A percentile compares a stretch with the other conserved stretches of the same genome.
These are phyloP conservation scores for Egretta garzetta DNA, from an alignment of 2,113 vertebrate species.

Conservation along the genomic window DNA sequence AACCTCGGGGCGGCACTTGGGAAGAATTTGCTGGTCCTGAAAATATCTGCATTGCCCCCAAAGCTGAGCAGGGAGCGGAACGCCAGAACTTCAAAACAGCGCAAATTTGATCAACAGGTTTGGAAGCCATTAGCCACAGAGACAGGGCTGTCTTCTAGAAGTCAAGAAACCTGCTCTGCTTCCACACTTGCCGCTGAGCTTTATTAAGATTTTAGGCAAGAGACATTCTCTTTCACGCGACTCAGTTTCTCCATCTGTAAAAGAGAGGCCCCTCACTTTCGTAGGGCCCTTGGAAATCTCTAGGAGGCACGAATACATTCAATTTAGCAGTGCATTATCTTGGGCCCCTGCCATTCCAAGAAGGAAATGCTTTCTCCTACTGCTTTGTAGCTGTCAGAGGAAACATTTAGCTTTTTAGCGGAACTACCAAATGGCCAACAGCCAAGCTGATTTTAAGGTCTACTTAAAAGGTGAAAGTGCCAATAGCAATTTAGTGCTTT, in stretches of 20 bases:
- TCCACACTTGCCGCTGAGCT: not conserved
- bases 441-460: not conserved
- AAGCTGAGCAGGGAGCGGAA: not conserved
- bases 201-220: not conserved
- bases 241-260: not conserved
- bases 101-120: not conserved
- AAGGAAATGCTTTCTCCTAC: not conserved
- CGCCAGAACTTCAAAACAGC: not conserved
- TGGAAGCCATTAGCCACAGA: not conserved
- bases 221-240: not conserved
- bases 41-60: not conserved
- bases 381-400: not conserved
- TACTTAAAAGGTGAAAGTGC: not conserved
- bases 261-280: not conserved
- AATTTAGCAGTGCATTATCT: accelerated
- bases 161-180: not conserved
- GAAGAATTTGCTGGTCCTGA: not conserved
- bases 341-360: not conserved
- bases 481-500: not conserved
- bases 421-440: not conserved
- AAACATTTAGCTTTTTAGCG: not conserved
- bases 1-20: not conserved
- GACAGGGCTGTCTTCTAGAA: not conserved
- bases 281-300: not conserved
- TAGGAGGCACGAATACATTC: not conserved